A percentile compares a stretch with the other conserved stretches of the same genome.
These are phyloP conservation scores for Clarias magur DNA, from an alignment of 2,113 vertebrate genomes.

Conservation along the genomic window DNA sequence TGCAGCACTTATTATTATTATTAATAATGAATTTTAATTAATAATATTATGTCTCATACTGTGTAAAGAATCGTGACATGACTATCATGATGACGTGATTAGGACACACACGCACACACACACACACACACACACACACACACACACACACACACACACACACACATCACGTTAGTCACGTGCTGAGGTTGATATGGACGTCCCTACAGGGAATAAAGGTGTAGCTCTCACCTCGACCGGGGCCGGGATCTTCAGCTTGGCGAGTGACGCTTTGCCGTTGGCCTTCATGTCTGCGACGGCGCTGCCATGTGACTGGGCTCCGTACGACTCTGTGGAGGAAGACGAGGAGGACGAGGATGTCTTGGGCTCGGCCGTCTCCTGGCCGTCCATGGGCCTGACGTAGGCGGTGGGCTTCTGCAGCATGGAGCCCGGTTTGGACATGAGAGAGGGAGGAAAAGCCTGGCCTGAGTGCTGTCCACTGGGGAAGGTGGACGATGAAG, in stretches of 20 bases:
- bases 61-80: neutral
- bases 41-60: neutral
- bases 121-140: too few species aligned
- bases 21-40: too few species aligned
- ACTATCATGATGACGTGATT: too few species aligned
- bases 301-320: constrained; percentile 82
- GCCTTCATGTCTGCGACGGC: constrained; percentile 89
- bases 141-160: too few species aligned
- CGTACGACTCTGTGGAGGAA: constrained; percentile 82
- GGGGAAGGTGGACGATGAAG: constrained; percentile 78
- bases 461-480: constrained; percentile 89
- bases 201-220: neutral
- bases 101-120: too few species aligned
- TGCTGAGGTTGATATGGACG: neutral
- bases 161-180: neutral
- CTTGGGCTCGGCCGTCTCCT: constrained; percentile 93
- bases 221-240: constrained; percentile 83
- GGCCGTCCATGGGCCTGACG: constrained; percentile 97
- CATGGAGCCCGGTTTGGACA: constrained; percentile 94
- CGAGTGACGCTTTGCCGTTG: constrained; percentile 89
- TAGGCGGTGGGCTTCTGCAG: constrained; percentile 97
- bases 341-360: constrained; percentile 66
- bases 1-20: too few species aligned
- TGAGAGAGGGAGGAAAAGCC: constrained; percentile 92
- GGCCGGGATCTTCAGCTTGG: constrained; percentile 97